Base-by-base conservation (phyloP, 2,113 vertebrate species). In the Eudyptes chrysolophus region DNA sequence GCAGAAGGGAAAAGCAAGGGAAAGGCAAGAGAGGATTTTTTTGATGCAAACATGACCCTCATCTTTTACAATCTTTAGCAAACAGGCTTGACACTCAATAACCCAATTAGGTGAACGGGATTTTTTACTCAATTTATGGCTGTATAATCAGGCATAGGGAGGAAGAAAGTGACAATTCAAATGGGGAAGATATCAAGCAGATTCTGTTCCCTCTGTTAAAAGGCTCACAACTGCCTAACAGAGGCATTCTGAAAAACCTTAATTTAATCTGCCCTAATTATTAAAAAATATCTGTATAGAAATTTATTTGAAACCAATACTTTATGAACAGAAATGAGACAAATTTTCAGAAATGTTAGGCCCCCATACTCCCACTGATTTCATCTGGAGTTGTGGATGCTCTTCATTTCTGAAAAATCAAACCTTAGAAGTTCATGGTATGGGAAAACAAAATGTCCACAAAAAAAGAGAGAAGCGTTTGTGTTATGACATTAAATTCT, bases 401-500 rank as follows among this genome's bases (percentile, higher is more conserved):
- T 78, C 69, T 66, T 58, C 61, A 76, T 66, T 84, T 85, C 70
- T 82, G 55, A 94, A 94, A 92, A 97, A 55, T 55, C 70, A 83
- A 74, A 75, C 76, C 79, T 94, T 94, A 92, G 95, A 97, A 97
- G 96, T 76, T 96, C 92, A 84, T 86, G 90, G 90, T 97, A 84
- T 77, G 68, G 92, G 84, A 95, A 98, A 97, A 97, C 96, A 98
- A 96, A 97, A 97, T 90, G 90, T 94, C 94, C 92, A 95, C 89
- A 71, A 96, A 89, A 94, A 83, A 76, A n/a, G 42, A 61, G 70
- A 97, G 91, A 97, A 90, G 93, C 11, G 48, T 93, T 97, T 94
- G 77, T 96, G 97, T 96, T 98, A 98, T 98, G 98, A 98, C 98
- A 98, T 98, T 98, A 98, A 98, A 98, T 98, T 98, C 97, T 96